Conservation (phyloP, 2,797 vertebrate genomes). For the Sebastes miniatus region DNA sequence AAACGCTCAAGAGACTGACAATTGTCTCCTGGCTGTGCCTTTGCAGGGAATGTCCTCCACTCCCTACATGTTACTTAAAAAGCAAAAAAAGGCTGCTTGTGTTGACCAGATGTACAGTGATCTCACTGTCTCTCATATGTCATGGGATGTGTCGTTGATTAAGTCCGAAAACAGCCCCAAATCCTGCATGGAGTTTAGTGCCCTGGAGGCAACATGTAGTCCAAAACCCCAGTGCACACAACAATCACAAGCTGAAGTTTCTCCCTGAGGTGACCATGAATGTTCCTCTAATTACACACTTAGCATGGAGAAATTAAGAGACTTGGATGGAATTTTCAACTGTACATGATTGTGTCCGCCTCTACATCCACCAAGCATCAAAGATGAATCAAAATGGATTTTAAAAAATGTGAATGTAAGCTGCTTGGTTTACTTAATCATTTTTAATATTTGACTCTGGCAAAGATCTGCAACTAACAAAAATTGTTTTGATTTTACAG, state of each 20-base stretch:
- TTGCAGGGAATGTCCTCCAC: conserved; percentile 80
- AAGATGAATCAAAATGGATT: background rate
- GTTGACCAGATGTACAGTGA: conserved; percentile 65
- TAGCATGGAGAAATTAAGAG: background rate
- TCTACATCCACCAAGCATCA: background rate
- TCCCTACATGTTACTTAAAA: conserved; percentile 62
- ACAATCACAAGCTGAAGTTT: conserved; percentile 46
- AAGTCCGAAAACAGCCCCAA: conserved; percentile 73
- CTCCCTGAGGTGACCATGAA: conserved; percentile 22
- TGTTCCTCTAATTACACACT: background rate
- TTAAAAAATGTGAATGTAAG: background rate
- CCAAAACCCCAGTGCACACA: conserved; percentile 56
- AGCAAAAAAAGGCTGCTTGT: conserved; percentile 32
- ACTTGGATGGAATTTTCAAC: background rate
- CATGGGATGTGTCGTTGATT: conserved; percentile 86
- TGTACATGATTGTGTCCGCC: background rate
- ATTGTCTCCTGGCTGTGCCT: conserved; percentile 33
- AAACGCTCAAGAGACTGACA: conserved; percentile 25
- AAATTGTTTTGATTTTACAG: background rate
- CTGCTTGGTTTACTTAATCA: background rate
- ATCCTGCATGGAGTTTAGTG: conserved; percentile 61
- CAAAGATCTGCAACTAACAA: background rate
- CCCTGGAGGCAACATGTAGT: conserved; percentile 70
- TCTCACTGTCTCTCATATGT: conserved; percentile 57
- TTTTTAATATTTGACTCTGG: background rate